Evolutionary conservation across 2,113 vertebrate species (phyloP), one percentile per base, ranked within the genome.

Genomic region (Hoplias malabaricus): DNA sequence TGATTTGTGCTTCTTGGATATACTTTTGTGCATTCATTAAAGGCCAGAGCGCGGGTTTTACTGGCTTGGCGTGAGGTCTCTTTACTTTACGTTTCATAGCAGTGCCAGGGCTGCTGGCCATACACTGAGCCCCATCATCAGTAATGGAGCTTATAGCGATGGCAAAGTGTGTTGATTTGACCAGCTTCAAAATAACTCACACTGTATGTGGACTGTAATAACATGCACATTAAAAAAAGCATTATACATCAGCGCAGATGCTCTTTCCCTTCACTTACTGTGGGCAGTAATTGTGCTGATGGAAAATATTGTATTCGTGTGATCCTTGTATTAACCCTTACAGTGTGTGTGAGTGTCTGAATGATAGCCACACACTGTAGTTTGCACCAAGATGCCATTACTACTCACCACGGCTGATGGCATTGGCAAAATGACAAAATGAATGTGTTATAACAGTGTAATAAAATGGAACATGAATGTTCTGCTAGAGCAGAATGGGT

Each of bases 1-100:
- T 73, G 63, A 57, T 61, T 42, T 57, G 38, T 61, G 48, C 42
- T 38, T 65, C 48, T 61, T 38, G 67, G 21, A 66, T 78, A 69
- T 43, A 50, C 33, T 68, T 72, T 66, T 21, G 74, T 70, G 25
- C 56, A 69, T 73, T 40, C 25, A 62, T 62, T 69, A 46, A 40
- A 66, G 71, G 69, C 11, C 33, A 74, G 50, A 65, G 46, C 36
- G 34, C 42, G 56, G 10, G 16, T 69, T 83, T 80, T 77, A 77
- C 34, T 48, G 56, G 65, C 69, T 42, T 11, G 43, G 2, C 2
- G 46, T 48, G 16, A 48, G n/a, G 33, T 21, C 33, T 63, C 33
- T n/a, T 63, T 63, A 62, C 25, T 61, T 9, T 46, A 34, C 12
- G 48, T 27, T 62, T 13, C 27, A 48, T 14, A 43, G 11, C 25